Evolutionary conservation across 2,888 invertebrate genomes (phyloP).

Genomic region (Diabrotica balteata): DNA sequence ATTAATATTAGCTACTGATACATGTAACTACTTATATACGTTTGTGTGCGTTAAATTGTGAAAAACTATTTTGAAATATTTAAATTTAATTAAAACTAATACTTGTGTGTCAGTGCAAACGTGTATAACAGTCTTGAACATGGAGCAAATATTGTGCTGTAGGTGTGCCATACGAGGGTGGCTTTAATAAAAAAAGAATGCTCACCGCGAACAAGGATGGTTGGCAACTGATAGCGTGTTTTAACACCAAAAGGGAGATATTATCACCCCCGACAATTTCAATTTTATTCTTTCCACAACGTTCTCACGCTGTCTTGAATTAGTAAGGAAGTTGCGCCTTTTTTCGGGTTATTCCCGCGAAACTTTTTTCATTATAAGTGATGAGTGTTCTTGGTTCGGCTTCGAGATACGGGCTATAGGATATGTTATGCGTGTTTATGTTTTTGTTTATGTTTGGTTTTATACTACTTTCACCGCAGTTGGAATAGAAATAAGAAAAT

Average conservation of each 20-base stretch:
- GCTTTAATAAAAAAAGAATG: conserved; percentile 26
- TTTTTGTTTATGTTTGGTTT: conserved; percentile 9
- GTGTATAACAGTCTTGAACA: neutral
- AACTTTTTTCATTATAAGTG: conserved; percentile 33
- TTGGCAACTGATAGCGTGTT: conserved; percentile 31
- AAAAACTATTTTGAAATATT: too few species aligned
- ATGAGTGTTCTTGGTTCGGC: conserved; percentile 15
- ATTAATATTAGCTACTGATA: too few species aligned
- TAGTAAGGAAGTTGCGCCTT: conserved; percentile 21
- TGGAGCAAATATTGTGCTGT: conserved; percentile 6
- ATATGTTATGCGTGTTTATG: conserved; percentile 2
- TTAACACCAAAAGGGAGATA: conserved; percentile 29
- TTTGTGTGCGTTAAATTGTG: too few species aligned
- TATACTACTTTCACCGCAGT: neutral
- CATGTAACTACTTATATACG: too few species aligned
- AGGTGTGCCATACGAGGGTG: conserved; percentile 7
- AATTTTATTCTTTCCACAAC: conserved; percentile 32
- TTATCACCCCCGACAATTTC: conserved; percentile 32
- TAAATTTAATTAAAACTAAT: too few species aligned
- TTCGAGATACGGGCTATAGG: neutral
- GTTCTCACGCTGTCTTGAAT: conserved; percentile 29
- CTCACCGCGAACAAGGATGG: conserved; percentile 26
- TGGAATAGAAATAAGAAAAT: too few species aligned
- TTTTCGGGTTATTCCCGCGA: conserved; percentile 16
- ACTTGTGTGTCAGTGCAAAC: too few species aligned